Percentiles rank a stretch among this genome's conserved stretches.
phyloP scores from a whole-genome alignment of 2,888 invertebrate genomes.

The Drosophila paucipuncta region DNA sequence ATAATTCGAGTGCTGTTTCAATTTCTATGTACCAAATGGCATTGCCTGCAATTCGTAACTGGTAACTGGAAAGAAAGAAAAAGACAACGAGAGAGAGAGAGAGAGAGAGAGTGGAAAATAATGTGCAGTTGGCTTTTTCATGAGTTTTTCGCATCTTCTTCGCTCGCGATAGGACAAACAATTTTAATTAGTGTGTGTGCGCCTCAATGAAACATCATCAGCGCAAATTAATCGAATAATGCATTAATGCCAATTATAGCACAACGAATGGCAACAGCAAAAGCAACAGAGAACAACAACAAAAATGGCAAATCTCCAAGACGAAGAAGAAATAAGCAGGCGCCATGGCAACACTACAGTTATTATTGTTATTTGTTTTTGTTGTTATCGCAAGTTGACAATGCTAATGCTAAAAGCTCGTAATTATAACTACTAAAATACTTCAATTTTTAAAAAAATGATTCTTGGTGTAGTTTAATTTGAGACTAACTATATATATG shows the following conservation, averaged over 20 bases:
- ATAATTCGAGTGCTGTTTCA: slow-evolving; percentile 45
- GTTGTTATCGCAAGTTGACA: not conserved
- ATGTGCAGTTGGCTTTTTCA: slow-evolving; percentile 7
- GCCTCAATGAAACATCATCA: slow-evolving; percentile 62
- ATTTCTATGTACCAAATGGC: slow-evolving; percentile 57
- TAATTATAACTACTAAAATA: not conserved
- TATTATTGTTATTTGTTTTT: slow-evolving; percentile 20
- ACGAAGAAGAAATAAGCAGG: slow-evolving; percentile 25
- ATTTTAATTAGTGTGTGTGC: slow-evolving; percentile 74
- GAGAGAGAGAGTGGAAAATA: slow-evolving; percentile 4
- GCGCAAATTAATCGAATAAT: slow-evolving; percentile 76
- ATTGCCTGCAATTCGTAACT: slow-evolving; percentile 53
- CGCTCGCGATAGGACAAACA: slow-evolving; percentile 47
- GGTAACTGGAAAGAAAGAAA: slow-evolving; percentile 41
- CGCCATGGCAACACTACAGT: slow-evolving; percentile 37
- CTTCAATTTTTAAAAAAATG: not conserved
- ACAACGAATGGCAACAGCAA: slow-evolving; percentile 30
- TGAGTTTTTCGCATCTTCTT: slow-evolving; percentile 23
- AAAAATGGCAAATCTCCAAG: not conserved
- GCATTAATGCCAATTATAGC: slow-evolving; percentile 77
- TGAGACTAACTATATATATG: too few species aligned
- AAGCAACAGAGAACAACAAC: slow-evolving; percentile 4
- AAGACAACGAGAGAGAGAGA: slow-evolving; percentile 16
- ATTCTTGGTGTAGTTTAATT: not conserved
- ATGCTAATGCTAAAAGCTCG: not conserved